A percentile compares a stretch with the other conserved stretches of the same genome.
Conservation (phyloP, 2,797 vertebrate genomes). For the Natrix natrix region DNA sequence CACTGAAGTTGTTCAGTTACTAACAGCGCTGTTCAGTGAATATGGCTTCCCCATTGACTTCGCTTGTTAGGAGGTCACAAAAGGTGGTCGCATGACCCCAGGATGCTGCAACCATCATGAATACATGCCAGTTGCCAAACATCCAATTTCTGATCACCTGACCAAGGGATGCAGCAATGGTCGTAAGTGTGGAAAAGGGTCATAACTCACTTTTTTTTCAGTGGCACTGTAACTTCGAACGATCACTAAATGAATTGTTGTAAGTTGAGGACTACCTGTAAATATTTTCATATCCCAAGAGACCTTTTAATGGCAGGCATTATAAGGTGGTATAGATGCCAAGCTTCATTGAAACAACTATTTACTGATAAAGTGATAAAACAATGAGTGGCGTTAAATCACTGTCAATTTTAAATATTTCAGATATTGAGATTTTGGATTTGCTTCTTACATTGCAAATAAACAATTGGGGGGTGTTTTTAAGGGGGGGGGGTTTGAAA, state of each 20-base stretch:
- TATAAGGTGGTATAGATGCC: slow-evolving; percentile 54
- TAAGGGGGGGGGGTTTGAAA: background rate
- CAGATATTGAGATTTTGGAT: accelerated
- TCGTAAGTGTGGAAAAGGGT: background rate
- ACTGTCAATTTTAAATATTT: background rate
- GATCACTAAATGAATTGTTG: background rate
- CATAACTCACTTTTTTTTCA: background rate
- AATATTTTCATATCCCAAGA: slow-evolving; percentile 40
- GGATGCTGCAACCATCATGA: background rate
- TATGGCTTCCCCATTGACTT: background rate
- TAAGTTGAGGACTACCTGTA: background rate
- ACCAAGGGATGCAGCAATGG: background rate
- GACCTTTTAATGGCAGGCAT: slow-evolving; percentile 40
- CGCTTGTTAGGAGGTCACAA: background rate
- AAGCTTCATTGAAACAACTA: background rate
- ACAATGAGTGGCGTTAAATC: background rate
- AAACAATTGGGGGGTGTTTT: background rate
- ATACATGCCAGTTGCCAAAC: background rate
- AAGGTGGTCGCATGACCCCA: background rate
- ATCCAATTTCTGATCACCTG: background rate
- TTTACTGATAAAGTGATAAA: slow-evolving; percentile 24
- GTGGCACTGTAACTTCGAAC: background rate
- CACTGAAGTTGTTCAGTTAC: background rate
- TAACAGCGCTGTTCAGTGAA: background rate
- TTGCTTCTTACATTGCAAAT: background rate